These are phyloP conservation scores for Megalonaias nervosa DNA, from an alignment of 1,140 invertebrate genomes.

Conservation along the genomic window DNA sequence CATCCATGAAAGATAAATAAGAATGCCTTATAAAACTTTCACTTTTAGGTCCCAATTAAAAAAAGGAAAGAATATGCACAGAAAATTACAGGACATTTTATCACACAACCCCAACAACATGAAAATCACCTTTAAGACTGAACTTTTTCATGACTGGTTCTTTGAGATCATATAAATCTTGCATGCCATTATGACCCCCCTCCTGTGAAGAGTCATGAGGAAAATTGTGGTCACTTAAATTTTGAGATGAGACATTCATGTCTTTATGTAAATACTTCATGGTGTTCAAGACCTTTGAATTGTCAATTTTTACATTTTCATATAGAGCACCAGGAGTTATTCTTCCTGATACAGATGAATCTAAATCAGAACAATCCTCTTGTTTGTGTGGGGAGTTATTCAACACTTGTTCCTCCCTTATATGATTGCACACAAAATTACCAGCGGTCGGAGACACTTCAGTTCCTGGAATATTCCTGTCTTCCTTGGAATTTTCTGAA, in stretches of 20 bases:
- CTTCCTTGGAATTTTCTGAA: slow-evolving; percentile 30
- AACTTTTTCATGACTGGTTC: slow-evolving; percentile 40
- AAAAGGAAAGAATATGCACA: too few species aligned
- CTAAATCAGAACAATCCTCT: slow-evolving; percentile 21
- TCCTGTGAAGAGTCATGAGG: neutral
- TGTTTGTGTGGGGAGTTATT: slow-evolving; percentile 26
- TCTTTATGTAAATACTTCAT: slow-evolving; percentile 38
- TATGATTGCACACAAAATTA: slow-evolving; percentile 35
- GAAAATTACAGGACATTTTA: too few species aligned
- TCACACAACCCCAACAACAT: slow-evolving; percentile 53
- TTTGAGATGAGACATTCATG: slow-evolving; percentile 34
- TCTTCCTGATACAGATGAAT: slow-evolving; percentile 18
- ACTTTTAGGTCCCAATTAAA: too few species aligned
- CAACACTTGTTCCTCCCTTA: slow-evolving; percentile 13
- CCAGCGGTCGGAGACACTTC: slow-evolving; percentile 5
- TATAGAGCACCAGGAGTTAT: slow-evolving; percentile 30
- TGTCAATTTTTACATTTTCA: slow-evolving; percentile 32
- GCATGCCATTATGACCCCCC: slow-evolving; percentile 1
- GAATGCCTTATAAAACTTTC: too few species aligned
- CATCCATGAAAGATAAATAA: too few species aligned
- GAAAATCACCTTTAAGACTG: slow-evolving; percentile 51
- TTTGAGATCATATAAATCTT: slow-evolving; percentile 35
- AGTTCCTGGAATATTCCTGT: slow-evolving; percentile 2
- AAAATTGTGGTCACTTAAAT: slow-evolving; percentile 21
- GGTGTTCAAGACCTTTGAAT: slow-evolving; percentile 29